phyloP scores from a whole-genome alignment of 2,888 invertebrate species.

The Pemphredon lugubris region DNA sequence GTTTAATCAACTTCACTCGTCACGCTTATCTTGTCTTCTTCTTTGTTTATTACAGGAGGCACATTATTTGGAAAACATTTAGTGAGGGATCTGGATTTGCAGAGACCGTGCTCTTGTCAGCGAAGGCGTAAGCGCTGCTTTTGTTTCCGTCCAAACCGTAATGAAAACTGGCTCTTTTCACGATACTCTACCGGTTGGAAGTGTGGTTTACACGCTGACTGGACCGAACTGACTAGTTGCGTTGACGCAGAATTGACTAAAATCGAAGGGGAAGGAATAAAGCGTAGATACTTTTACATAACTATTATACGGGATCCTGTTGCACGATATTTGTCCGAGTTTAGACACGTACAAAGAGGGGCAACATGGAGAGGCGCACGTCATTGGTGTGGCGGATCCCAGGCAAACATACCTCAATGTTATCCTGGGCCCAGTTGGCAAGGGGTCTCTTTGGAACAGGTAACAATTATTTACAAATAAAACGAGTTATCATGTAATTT shows the following conservation, averaged over 20 bases:
- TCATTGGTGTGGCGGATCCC: constrained; percentile 85
- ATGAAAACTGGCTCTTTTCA: constrained; percentile 98
- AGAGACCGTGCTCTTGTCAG: constrained; percentile 97
- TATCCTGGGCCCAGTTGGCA: constrained; percentile 91
- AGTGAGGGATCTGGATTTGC: constrained; percentile 95
- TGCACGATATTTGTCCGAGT: constrained; percentile 96
- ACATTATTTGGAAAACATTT: constrained; percentile 98
- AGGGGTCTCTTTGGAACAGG: constrained; percentile 89
- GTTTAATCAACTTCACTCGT: constrained; percentile 18
- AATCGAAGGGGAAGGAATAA: constrained; percentile 91
- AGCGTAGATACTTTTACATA: constrained; percentile 96
- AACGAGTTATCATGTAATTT: background rate
- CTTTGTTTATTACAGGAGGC: constrained; percentile 85
- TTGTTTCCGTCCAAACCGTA: constrained; percentile 95
- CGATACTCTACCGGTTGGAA: constrained; percentile 98
- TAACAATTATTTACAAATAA: constrained; percentile 28
- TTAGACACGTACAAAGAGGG: constrained; percentile 97
- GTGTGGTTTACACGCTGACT: constrained; percentile 98
- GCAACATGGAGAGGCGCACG: constrained; percentile 95
- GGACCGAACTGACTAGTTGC: constrained; percentile 97
- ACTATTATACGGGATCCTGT: constrained; percentile 97
- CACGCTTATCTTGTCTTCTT: too few species aligned
- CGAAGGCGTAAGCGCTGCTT: constrained; percentile 93
- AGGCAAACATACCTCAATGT: constrained; percentile 92
- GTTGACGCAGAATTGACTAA: constrained; percentile 95